Conservation (phyloP, 2,888 invertebrate species). For the Cosmia pyralina region DNA sequence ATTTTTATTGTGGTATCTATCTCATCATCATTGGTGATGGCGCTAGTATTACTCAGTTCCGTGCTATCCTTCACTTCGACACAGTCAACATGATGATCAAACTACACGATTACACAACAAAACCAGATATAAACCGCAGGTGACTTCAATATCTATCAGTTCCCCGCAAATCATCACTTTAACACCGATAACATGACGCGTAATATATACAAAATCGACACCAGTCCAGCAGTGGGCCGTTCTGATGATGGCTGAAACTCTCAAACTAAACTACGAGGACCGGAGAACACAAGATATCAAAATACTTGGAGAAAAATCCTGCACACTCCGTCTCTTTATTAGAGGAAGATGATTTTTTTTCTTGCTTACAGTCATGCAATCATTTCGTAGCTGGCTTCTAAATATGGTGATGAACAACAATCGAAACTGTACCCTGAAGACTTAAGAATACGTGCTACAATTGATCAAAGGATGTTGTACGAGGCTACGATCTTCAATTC, state of each 20-base stretch:
- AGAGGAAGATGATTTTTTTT: constrained; percentile 73
- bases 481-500: constrained; percentile 41
- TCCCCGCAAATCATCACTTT: background rate
- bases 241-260: constrained; percentile 68
- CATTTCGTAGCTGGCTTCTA: constrained; percentile 72
- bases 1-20: too few species aligned
- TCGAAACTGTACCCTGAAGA: constrained; percentile 71
- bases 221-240: constrained; percentile 71
- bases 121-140: too few species aligned
- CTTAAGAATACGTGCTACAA: constrained; percentile 65
- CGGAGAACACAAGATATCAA: constrained; percentile 66
- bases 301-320: constrained; percentile 72
- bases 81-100: too few species aligned
- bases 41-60: too few species aligned
- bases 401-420: constrained; percentile 71
- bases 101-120: too few species aligned
- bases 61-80: too few species aligned
- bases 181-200: constrained; percentile 26
- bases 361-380: constrained; percentile 75
- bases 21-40: too few species aligned
- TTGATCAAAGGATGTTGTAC: constrained; percentile 72
- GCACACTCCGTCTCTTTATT: constrained; percentile 71
- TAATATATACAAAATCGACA: constrained; percentile 65
- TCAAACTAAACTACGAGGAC: constrained; percentile 67
- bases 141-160: background rate